These are phyloP conservation scores for Sphecodes monilicornis DNA, from an alignment of 2,888 invertebrate species.

Conservation along the genomic window DNA sequence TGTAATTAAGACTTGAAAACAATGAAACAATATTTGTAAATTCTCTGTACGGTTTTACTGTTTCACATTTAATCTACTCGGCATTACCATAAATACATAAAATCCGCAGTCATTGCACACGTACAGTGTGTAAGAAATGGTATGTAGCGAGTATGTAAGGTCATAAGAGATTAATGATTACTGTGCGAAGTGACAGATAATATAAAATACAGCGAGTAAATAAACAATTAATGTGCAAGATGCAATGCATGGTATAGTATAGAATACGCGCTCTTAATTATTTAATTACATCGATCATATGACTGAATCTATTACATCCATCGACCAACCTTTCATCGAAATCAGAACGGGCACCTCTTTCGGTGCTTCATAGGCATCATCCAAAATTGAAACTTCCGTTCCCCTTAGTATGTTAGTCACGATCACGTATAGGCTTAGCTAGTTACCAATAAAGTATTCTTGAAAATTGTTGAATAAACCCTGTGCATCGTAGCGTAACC, in stretches of 20 bases:
- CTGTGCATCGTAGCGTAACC: background rate
- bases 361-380: background rate
- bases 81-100: no score
- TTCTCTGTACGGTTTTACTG: no score
- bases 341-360: background rate
- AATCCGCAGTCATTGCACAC: background rate
- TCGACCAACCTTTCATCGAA: background rate
- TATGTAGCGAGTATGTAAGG: background rate
- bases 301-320: background rate
- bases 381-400: background rate
- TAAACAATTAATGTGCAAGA: background rate
- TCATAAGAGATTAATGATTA: background rate
- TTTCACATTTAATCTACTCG: no score
- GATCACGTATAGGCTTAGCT: background rate
- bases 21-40: no score
- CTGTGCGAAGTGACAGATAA: background rate
- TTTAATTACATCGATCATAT: background rate
- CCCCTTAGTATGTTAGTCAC: background rate
- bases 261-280: background rate
- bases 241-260: background rate
- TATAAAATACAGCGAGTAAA: background rate
- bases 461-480: background rate
- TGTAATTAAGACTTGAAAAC: no score
- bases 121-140: background rate
- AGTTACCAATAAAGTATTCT: background rate